Evolutionary conservation across 2,888 invertebrate species (phyloP).

Genomic region (Bembecia ichneumoniformis): DNA sequence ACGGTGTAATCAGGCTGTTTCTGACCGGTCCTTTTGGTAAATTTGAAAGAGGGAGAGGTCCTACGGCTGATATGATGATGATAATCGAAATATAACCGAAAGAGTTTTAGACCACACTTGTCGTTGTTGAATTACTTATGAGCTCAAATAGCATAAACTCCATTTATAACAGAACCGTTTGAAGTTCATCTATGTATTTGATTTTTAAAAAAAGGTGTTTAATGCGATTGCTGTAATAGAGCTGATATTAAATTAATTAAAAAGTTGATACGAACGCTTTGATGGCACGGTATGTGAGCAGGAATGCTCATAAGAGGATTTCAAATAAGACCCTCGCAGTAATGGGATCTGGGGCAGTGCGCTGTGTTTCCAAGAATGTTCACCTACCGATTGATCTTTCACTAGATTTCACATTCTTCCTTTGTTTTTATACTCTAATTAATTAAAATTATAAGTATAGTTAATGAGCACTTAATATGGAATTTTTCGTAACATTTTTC

Average conservation of each 20-base stretch:
- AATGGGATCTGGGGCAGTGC: neutral
- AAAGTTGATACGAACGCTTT: neutral
- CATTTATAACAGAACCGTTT: no score
- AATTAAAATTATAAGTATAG: neutral
- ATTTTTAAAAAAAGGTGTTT: no score
- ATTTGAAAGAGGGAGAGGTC: no score
- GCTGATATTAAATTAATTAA: neutral
- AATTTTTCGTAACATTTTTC: neutral
- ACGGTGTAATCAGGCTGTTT: no score
- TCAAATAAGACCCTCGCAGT: neutral
- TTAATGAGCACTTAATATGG: neutral
- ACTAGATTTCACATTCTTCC: neutral
- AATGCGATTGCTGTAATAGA: no score
- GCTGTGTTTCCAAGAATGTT: neutral
- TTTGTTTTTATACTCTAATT: neutral
- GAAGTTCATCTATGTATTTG: no score
- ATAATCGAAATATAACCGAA: no score
- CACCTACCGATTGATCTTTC: neutral
- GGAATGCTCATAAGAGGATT: neutral
- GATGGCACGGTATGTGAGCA: constrained; percentile 2
- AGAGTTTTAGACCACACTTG: no score
- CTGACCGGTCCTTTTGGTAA: no score
- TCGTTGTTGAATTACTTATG: no score
- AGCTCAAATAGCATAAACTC: no score
- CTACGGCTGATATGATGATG: no score